These are phyloP conservation scores for Parapristionchus giblindavisi DNA, from an alignment of 2,888 invertebrate species.

Conservation along the genomic window DNA sequence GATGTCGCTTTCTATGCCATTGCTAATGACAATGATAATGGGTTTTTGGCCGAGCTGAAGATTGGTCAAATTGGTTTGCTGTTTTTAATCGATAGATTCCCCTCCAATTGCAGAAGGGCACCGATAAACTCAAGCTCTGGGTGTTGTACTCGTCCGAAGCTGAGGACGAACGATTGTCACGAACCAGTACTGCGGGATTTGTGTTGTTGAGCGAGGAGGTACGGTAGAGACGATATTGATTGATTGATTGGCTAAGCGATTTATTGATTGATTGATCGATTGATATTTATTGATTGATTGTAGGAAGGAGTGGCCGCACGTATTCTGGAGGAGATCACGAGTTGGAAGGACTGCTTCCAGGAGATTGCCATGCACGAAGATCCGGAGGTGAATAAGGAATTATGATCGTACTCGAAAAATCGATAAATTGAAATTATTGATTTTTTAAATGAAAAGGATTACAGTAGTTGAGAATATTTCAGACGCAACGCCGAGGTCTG, in stretches of 20 bases:
- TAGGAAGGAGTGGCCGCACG: conserved; percentile 41
- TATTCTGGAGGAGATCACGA: conserved; percentile 60
- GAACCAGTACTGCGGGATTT: conserved; percentile 52
- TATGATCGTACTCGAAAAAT: too few relatives aligned
- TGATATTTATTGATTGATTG: background rate
- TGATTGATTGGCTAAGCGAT: background rate
- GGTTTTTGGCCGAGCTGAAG: too few relatives aligned
- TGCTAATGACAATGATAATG: too few relatives aligned
- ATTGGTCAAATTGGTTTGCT: too few relatives aligned
- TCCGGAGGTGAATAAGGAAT: too few relatives aligned
- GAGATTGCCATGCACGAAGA: conserved; percentile 67
- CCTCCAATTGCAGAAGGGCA: conserved; percentile 55
- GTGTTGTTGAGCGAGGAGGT: conserved; percentile 54
- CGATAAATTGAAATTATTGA: too few relatives aligned
- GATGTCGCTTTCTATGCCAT: too few relatives aligned
- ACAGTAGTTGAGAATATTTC: too few relatives aligned
- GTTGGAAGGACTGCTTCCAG: conserved; percentile 66
- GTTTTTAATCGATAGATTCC: background rate
- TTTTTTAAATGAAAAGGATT: too few relatives aligned
- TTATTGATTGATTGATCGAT: background rate
- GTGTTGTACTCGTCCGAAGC: conserved; percentile 66
- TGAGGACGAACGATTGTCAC: conserved; percentile 65
- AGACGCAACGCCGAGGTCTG: conserved; percentile 62
- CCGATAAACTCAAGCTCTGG: conserved; percentile 69
- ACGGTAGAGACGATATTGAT: background rate